Percentiles rank a stretch among this genome's conserved stretches.
phyloP scores from a whole-genome alignment of 2,888 invertebrate species.

The Pterostichus madidus region DNA sequence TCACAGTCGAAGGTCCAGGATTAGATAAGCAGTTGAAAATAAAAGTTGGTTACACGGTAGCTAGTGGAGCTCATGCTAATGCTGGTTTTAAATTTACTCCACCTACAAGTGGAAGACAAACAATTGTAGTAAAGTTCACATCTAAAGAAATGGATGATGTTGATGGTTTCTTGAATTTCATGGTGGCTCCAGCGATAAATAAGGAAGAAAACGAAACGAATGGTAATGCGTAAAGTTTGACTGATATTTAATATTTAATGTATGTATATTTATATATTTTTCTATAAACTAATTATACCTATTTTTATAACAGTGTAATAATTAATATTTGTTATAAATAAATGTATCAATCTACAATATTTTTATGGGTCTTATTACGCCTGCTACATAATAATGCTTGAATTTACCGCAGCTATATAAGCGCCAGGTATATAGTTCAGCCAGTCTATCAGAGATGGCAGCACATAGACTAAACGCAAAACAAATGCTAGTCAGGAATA shows the following conservation, averaged over 20 bases:
- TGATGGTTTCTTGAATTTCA: conserved; percentile 90
- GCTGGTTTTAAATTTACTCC: conserved; percentile 89
- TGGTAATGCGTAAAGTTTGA: conserved; percentile 72
- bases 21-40: conserved; percentile 86
- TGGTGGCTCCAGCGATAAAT: conserved; percentile 79
- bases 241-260: conserved; percentile 61
- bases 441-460: no score
- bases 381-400: conserved; percentile 71
- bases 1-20: conserved; percentile 91
- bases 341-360: conserved; percentile 23
- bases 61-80: conserved; percentile 84
- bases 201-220: conserved; percentile 72
- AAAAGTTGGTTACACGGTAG: conserved; percentile 82
- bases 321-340: conserved; percentile 56
- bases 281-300: conserved; percentile 51
- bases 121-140: conserved; percentile 91
- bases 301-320: conserved; percentile 52
- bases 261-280: conserved; percentile 63
- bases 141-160: conserved; percentile 94
- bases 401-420: no score
- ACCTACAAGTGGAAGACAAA: conserved; percentile 87
- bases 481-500: no score
- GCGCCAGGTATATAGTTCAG: no score
- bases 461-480: no score
- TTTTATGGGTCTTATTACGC: neutral